A percentile compares a stretch with the other conserved stretches of the same genome.
Evolutionary conservation across 2,888 invertebrate genomes (phyloP).

Genomic region (Keiferia lycopersicella): DNA sequence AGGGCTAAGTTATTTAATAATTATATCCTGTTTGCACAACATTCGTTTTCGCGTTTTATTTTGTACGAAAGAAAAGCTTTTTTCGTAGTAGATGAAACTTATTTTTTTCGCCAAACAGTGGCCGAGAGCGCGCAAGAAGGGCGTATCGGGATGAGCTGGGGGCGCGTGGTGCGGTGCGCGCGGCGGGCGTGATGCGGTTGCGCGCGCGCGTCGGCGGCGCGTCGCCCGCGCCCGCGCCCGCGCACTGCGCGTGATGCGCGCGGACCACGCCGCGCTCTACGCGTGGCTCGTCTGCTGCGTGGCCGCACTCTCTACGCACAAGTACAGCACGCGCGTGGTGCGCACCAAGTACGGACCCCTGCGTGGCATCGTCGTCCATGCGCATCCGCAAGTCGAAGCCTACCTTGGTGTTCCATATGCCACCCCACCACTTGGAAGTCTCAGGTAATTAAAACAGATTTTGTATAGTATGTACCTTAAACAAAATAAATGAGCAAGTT

Average conservation of each 20-base stretch:
- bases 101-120: constrained; percentile 46
- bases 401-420: constrained; percentile 97
- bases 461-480: no score
- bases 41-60: no score
- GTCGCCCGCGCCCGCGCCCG: constrained; percentile 52
- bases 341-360: constrained; percentile 94
- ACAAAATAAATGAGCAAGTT: no score
- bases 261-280: constrained; percentile 77
- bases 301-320: constrained; percentile 83
- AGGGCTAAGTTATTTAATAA: no score
- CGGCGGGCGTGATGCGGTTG: constrained; percentile 61
- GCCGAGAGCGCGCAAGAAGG: constrained; percentile 61
- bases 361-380: constrained; percentile 91
- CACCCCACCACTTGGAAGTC: constrained; percentile 92
- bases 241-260: constrained; percentile 73
- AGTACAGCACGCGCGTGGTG: constrained; percentile 91
- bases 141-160: constrained; percentile 57
- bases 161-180: constrained; percentile 53
- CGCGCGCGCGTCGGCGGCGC: constrained; percentile 56
- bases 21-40: no score
- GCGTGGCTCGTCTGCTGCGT: constrained; percentile 81
- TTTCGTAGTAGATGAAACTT: background rate
- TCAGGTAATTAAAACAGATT: constrained; percentile 82
- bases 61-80: no score
- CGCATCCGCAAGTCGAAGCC: constrained; percentile 92